These are phyloP conservation scores for Antennarius maculatus DNA, from an alignment of 2,797 vertebrate species.

Conservation along the genomic window DNA sequence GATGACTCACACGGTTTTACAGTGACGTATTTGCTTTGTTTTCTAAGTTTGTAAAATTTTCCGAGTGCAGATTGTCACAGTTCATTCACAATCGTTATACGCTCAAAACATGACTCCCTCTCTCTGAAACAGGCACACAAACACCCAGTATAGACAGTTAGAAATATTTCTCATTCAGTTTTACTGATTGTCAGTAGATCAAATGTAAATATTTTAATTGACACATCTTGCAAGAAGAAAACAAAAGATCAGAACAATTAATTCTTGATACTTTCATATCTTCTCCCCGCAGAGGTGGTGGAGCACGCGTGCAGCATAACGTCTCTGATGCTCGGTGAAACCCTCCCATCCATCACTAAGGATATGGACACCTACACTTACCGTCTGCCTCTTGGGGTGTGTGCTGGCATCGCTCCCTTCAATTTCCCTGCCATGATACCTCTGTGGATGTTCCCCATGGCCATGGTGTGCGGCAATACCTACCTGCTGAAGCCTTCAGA, in stretches of 20 bases:
- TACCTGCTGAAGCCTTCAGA: slow-evolving; percentile 96
- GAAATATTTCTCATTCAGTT: no score
- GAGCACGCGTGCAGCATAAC: slow-evolving; percentile 95
- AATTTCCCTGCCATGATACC: slow-evolving; percentile 99
- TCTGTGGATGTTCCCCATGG: slow-evolving; percentile 98
- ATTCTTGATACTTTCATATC: not conserved
- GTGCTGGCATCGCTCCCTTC: slow-evolving; percentile 94
- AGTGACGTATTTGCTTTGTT: not conserved
- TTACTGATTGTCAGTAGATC: no score
- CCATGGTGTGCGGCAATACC: slow-evolving; percentile 95
- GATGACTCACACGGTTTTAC: not conserved
- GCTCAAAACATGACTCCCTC: no score
- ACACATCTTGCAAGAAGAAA: not conserved
- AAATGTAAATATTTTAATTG: not conserved
- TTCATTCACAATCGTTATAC: not conserved
- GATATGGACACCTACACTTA: slow-evolving; percentile 96
- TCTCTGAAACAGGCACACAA: no score
- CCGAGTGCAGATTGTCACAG: not conserved
- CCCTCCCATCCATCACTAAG: slow-evolving; percentile 93
- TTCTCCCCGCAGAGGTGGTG: slow-evolving; percentile 89
- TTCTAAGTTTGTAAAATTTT: not conserved
- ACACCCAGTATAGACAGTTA: no score
- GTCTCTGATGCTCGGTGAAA: slow-evolving; percentile 95
- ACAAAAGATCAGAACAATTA: not conserved
- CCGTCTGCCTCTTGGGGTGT: slow-evolving; percentile 91